Percentiles rank a stretch among this genome's conserved stretches.
phyloP scores from a whole-genome alignment of 2,113 vertebrate genomes.

The Lamprologus ornatipinnis region DNA sequence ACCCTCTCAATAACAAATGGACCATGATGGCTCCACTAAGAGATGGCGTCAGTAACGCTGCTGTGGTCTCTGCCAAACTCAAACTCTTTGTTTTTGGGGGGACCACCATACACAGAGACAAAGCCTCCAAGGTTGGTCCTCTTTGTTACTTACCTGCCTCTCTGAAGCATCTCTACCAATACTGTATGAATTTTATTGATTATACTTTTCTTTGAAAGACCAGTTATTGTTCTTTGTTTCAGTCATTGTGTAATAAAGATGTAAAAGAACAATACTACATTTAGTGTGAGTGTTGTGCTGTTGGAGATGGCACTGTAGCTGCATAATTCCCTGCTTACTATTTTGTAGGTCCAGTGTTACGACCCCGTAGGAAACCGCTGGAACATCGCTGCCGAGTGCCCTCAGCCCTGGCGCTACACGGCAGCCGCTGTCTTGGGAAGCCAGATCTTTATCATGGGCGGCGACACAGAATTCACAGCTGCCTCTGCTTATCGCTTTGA shows the following conservation, averaged over 20 bases:
- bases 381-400: constrained; percentile 77
- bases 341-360: constrained; percentile 75
- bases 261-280: not conserved
- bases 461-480: constrained; percentile 80
- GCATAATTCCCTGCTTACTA: not conserved
- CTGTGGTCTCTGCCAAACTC: constrained; percentile 79
- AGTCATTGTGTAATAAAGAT: not conserved
- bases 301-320: not conserved
- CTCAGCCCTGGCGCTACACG: constrained; percentile 81
- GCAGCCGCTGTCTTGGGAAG: constrained; percentile 77
- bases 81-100: constrained; percentile 82
- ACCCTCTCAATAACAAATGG: constrained; percentile 79
- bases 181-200: not conserved
- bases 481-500: constrained; percentile 81
- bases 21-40: constrained; percentile 78
- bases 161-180: not conserved
- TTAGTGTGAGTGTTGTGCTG: not conserved
- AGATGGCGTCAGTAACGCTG: constrained; percentile 81
- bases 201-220: not conserved
- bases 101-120: constrained; percentile 58
- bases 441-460: constrained; percentile 80
- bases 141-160: not conserved
- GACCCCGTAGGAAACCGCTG: constrained; percentile 77
- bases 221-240: not conserved
- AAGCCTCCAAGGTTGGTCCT: not conserved